Evolutionary conservation across 2,888 invertebrate species (phyloP).

Genomic region (Cremastobaeus sp.): DNA sequence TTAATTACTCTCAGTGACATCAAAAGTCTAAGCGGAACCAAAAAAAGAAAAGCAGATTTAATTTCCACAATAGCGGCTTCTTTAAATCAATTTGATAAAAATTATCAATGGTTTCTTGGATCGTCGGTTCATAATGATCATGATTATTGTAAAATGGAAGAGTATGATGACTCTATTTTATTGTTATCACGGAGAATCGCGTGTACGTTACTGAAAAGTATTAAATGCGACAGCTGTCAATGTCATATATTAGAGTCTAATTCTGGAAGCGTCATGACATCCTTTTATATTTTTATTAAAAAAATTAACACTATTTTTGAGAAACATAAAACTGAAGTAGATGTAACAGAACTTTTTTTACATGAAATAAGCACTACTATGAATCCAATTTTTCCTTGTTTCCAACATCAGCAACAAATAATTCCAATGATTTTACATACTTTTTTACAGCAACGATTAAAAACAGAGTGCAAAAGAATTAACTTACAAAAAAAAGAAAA

Average conservation of each 20-base stretch:
- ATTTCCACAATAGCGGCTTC: too few species aligned
- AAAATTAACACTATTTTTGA: too few species aligned
- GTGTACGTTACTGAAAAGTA: not conserved
- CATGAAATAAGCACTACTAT: too few species aligned
- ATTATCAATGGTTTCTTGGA: not conserved
- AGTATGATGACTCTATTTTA: not conserved
- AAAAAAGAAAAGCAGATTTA: too few species aligned
- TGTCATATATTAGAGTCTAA: not conserved
- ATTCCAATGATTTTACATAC: not conserved
- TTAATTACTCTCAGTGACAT: not conserved
- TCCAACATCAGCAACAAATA: not conserved
- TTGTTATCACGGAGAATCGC: not conserved
- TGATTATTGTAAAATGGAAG: not conserved
- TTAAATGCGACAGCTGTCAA: not conserved
- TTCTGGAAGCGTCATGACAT: not conserved
- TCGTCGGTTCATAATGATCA: not conserved
- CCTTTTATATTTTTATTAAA: too few species aligned
- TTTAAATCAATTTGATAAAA: too few species aligned
- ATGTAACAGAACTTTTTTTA: too few species aligned
- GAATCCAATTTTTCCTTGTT: too few species aligned
- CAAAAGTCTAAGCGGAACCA: too few species aligned
- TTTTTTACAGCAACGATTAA: not conserved
- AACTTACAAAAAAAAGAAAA: conserved; percentile 1
- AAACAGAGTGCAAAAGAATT: not conserved
- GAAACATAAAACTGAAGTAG: too few species aligned